These are phyloP conservation scores for Drosophila parvula DNA, from an alignment of 1,140 invertebrate species.

Conservation along the genomic window DNA sequence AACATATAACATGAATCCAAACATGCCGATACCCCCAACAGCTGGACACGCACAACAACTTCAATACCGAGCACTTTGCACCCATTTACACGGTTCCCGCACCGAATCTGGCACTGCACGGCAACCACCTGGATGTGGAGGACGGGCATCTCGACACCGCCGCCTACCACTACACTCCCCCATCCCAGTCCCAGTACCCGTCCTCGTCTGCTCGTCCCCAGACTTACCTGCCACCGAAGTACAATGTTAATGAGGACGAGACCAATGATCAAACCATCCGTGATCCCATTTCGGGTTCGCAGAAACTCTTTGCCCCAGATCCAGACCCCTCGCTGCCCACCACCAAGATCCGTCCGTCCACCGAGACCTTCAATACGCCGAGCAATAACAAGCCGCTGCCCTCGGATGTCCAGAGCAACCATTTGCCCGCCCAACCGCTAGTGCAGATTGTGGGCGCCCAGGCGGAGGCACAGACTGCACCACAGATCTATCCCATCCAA, in stretches of 20 bases:
- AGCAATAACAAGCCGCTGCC: conserved; percentile 84
- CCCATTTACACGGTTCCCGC: conserved; percentile 93
- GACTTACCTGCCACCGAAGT: conserved; percentile 68
- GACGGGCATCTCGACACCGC: conserved; percentile 52
- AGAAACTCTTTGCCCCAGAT: conserved; percentile 85
- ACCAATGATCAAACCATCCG: conserved; percentile 83
- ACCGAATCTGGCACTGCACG: conserved; percentile 86
- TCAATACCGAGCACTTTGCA: conserved; percentile 85
- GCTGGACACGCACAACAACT: conserved; percentile 71
- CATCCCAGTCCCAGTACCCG: conserved; percentile 41
- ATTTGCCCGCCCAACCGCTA: conserved; percentile 72
- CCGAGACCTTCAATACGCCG: conserved; percentile 84
- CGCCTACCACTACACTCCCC: conserved; percentile 53
- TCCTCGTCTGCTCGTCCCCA: conserved; percentile 39
- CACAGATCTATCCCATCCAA: conserved; percentile 75
- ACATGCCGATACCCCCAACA: conserved; percentile 50
- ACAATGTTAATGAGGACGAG: conserved; percentile 85
- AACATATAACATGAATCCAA: conserved; percentile 16
- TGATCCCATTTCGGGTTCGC: conserved; percentile 80
- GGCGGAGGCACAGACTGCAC: conserved; percentile 58
- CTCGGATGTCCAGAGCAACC: conserved; percentile 73
- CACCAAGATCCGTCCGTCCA: conserved; percentile 80
- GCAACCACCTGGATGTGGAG: conserved; percentile 73
- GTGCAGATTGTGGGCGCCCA: conserved; percentile 78
- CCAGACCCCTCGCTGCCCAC: conserved; percentile 84